Evolutionary conservation across 2,888 invertebrate genomes (phyloP), one percentile per base, ranked within the genome.

Genomic region (Tortricodes alternella): DNA sequence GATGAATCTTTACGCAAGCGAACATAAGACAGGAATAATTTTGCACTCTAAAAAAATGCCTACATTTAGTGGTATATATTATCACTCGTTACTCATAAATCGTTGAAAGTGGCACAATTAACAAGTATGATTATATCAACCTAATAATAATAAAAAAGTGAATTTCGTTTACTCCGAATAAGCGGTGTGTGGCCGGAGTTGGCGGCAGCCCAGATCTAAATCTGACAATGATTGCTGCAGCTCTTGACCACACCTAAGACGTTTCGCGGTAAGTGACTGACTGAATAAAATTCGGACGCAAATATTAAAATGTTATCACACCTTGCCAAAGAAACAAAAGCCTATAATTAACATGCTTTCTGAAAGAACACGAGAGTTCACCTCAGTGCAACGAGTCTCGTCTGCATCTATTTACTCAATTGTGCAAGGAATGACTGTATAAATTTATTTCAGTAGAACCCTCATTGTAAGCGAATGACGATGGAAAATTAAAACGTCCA

Each of bases 401-500:
- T 29, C 69, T 51, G 59, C 74, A 77, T 73, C 77, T 77, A 67
- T 67, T 67, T 70, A 3, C 41, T 37, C 34, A 48, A 80, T 80
- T 77, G 82, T 81, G 79, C 74, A 76, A 73, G 76, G 77, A 78
- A 83, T 89, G 89, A 89, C 86, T 87, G 65, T 77, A 80, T 83
- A 79, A 85, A 83, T 80, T 80, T 73, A 65, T 76, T 77, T 65
- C 68, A 71, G 70, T 73, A 66, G 74, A 70, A 71, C 73, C 49
- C 81, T n/a, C 75, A 84, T 89, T 89, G 88, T 88, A 73, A 71
- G 71, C 67, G 80, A 83, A 87, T 90, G 90, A 90, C 90, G 85
- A 68, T 76, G 90, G 82, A 81, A 81, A 83, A 88, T 90, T 90
- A 90, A 87, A 88, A 87, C 85, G 82, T 88, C 84, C 79, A 73